These are phyloP conservation scores for Tenthredo notha DNA, from an alignment of 2,888 invertebrate genomes.

Conservation along the genomic window DNA sequence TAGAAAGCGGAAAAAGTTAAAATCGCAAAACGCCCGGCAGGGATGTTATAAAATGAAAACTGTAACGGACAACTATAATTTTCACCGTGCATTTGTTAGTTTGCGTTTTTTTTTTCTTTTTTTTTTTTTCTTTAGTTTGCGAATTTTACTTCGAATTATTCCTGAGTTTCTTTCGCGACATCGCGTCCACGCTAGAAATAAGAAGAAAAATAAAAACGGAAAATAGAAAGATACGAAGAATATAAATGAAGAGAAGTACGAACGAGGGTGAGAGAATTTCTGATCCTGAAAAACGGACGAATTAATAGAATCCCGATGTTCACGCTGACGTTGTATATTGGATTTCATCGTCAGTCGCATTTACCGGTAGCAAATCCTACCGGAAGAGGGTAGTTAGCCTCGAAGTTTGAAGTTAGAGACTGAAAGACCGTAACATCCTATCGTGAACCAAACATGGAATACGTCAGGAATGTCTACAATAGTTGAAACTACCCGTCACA, in stretches of 20 bases:
- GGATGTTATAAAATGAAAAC: background rate
- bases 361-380: conserved; percentile 38
- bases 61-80: background rate
- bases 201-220: background rate
- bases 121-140: background rate
- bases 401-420: background rate
- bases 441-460: background rate
- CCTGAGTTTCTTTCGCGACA: background rate
- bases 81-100: background rate
- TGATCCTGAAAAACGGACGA: background rate
- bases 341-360: conserved; percentile 24
- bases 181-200: background rate
- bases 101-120: background rate
- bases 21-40: background rate
- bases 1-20: conserved; percentile 10
- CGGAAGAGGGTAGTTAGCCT: conserved; percentile 39
- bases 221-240: background rate
- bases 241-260: background rate
- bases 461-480: background rate
- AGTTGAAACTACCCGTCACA: background rate
- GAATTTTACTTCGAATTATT: background rate
- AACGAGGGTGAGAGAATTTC: conserved; percentile 12
- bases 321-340: conserved; percentile 25
- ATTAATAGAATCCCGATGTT: conserved; percentile 22
- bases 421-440: background rate